Evolutionary conservation across 2,113 vertebrate species (phyloP).

Genomic region (Amblyopsis rosae): DNA sequence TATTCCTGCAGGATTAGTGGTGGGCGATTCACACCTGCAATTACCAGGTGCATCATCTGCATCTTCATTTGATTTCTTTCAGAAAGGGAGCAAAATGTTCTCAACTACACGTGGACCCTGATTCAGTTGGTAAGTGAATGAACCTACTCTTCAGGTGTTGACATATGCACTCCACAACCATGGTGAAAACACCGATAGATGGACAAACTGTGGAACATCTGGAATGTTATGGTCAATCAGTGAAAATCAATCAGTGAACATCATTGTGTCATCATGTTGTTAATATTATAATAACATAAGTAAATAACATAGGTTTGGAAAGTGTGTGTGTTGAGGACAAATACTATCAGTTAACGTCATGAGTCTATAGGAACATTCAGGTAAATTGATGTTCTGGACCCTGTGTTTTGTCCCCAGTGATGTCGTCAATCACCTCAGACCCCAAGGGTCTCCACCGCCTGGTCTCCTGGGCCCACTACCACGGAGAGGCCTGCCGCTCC

Average conservation of each 20-base stretch:
- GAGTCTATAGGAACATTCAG: background rate
- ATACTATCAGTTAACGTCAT: too few species aligned
- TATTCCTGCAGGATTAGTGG: too few species aligned
- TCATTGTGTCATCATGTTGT: too few species aligned
- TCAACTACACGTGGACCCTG: constrained; percentile 24
- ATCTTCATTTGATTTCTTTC: constrained; percentile 20
- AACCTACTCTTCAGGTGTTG: background rate
- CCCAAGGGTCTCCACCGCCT: constrained; percentile 83
- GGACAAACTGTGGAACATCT: too few species aligned
- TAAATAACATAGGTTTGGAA: too few species aligned
- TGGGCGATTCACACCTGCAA: background rate
- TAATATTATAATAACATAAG: too few species aligned
- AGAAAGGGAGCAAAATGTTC: constrained; percentile 58
- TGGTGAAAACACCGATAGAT: too few species aligned
- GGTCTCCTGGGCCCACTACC: constrained; percentile 87
- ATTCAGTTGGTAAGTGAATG: constrained; percentile 47
- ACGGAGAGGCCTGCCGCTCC: constrained; percentile 79
- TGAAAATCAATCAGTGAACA: too few species aligned
- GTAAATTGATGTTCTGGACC: background rate
- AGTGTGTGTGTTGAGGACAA: too few species aligned
- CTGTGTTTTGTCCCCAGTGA: constrained; percentile 22
- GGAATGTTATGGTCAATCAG: too few species aligned
- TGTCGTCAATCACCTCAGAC: constrained; percentile 77
- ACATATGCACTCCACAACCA: too few species aligned
- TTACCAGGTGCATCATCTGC: background rate